These are phyloP conservation scores for Oscheius onirici DNA, from an alignment of 2,888 invertebrate genomes.

Conservation along the genomic window DNA sequence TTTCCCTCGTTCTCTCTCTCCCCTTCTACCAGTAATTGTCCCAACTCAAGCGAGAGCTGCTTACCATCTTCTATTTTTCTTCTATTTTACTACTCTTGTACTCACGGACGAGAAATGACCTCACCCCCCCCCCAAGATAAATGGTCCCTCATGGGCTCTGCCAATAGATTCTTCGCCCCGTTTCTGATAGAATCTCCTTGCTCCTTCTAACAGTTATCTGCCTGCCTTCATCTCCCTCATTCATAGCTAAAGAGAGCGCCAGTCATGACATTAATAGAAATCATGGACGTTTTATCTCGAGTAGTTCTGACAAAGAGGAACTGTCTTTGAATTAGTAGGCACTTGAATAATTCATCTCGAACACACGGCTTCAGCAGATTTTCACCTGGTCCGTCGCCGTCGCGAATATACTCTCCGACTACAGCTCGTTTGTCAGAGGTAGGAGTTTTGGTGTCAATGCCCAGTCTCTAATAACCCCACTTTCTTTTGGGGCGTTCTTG, in stretches of 20 bases:
- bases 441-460: neutral
- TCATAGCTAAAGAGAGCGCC: conserved; percentile 2
- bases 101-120: neutral
- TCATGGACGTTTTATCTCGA: neutral
- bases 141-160: neutral
- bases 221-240: neutral
- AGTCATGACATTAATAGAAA: conserved; percentile 14
- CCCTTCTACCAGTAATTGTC: neutral
- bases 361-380: neutral
- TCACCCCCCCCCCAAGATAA: neutral
- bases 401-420: neutral
- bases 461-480: neutral
- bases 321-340: conserved; percentile 1
- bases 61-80: neutral
- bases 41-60: neutral
- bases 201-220: neutral
- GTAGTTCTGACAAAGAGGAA: neutral
- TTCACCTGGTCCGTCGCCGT: neutral
- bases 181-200: neutral
- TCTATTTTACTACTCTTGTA: neutral
- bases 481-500: neutral
- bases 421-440: neutral
- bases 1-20: neutral
- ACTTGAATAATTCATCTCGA: conserved; percentile 4
- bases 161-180: neutral